Conservation (phyloP, 2,888 invertebrate species). For the Antheraea yamamai region DNA sequence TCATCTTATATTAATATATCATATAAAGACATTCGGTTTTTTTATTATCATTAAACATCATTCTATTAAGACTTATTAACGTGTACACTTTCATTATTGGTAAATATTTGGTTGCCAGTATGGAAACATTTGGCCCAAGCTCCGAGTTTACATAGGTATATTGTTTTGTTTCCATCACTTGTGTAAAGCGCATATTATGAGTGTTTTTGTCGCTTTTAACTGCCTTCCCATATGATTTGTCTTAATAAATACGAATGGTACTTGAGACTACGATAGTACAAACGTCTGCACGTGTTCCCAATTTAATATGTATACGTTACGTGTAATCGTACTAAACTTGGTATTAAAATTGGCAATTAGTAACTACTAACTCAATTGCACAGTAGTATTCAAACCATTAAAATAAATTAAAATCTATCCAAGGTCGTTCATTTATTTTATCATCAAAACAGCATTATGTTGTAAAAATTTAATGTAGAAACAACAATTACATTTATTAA, state of each 20-base stretch:
- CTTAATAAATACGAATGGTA: not conserved
- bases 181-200: slow-evolving; percentile 40
- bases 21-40: not conserved
- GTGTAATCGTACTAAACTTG: not conserved
- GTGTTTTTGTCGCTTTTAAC: slow-evolving; percentile 7
- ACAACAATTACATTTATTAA: not conserved
- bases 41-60: not conserved
- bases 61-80: not conserved
- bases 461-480: not conserved
- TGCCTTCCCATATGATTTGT: not conserved
- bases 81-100: slow-evolving; percentile 4
- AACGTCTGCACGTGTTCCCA: not conserved
- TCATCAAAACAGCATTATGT: no score
- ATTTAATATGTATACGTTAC: not conserved
- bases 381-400: not conserved
- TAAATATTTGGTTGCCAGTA: slow-evolving; percentile 34
- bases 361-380: not conserved
- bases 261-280: not conserved
- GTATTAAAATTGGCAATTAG: not conserved
- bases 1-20: not conserved
- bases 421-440: no score
- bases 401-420: not conserved
- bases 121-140: slow-evolving; percentile 47
- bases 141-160: slow-evolving; percentile 24
- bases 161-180: slow-evolving; percentile 46